Conservation (phyloP, 2,888 invertebrate genomes). For the Drosophila peninsularis region DNA sequence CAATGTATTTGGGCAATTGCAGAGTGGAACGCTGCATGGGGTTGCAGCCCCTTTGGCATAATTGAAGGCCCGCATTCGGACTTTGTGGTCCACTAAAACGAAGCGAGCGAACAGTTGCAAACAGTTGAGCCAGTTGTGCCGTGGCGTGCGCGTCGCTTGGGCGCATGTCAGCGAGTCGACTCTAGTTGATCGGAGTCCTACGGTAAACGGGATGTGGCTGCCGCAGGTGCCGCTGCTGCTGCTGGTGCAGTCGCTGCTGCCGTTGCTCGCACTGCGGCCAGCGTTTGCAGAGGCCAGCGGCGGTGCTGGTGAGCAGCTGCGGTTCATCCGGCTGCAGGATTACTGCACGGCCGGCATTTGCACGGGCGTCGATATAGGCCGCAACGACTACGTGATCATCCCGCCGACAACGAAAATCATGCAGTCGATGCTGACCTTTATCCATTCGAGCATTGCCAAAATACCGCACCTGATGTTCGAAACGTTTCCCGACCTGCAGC, state of each 20-base stretch:
- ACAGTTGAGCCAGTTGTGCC: slow-evolving; percentile 75
- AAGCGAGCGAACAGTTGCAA: slow-evolving; percentile 36
- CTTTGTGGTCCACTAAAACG: slow-evolving; percentile 37
- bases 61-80: slow-evolving; percentile 52
- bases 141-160: slow-evolving; percentile 75
- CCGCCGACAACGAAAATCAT: slow-evolving; percentile 80
- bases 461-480: slow-evolving; percentile 83
- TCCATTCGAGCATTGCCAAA: slow-evolving; percentile 83
- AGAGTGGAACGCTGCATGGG: slow-evolving; percentile 34
- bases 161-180: slow-evolving; percentile 58
- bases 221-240: slow-evolving; percentile 14
- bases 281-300: slow-evolving; percentile 20
- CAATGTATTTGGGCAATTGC: slow-evolving; percentile 44
- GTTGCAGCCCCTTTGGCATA: slow-evolving; percentile 39
- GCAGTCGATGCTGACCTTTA: slow-evolving; percentile 78
- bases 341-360: slow-evolving; percentile 81
- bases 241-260: slow-evolving; percentile 16
- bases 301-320: slow-evolving; percentile 69
- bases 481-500: slow-evolving; percentile 82
- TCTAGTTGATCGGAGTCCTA: slow-evolving; percentile 2
- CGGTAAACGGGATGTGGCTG: slow-evolving; percentile 36
- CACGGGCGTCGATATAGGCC: slow-evolving; percentile 76
- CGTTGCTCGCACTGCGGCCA: slow-evolving; percentile 9
- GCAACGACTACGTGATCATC: slow-evolving; percentile 82
- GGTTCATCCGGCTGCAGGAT: slow-evolving; percentile 83